Evolutionary conservation across 2,797 vertebrate species (phyloP).

Genomic region (Diceros bicornis): DNA sequence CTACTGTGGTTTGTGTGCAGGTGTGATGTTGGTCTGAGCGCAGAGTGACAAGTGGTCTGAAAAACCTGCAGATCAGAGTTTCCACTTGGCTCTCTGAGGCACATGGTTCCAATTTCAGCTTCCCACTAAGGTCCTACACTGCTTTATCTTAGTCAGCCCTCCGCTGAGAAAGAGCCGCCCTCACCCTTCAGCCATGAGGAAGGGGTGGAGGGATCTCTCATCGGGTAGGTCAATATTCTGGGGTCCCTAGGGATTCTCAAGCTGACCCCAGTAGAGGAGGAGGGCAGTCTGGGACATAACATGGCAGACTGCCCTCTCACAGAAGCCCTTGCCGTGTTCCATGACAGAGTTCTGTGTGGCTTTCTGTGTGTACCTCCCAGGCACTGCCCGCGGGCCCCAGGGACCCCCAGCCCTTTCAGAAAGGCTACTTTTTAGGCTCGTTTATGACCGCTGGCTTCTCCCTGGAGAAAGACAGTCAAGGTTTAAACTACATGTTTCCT

Average conservation of each 20-base stretch:
- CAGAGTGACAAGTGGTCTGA: neutral
- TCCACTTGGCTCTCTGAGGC: neutral
- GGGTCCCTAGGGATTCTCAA: neutral
- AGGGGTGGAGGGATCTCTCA: neutral
- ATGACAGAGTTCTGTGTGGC: neutral
- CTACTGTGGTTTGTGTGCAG: constrained; percentile 27
- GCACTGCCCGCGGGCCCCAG: neutral
- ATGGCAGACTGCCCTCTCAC: neutral
- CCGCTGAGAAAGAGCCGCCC: neutral
- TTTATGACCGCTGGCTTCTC: constrained; percentile 12
- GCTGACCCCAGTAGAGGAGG: neutral
- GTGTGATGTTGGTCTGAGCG: neutral
- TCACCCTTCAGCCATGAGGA: neutral
- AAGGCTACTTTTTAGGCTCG: neutral
- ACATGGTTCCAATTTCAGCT: constrained; percentile 49
- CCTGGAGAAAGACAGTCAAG: constrained; percentile 47
- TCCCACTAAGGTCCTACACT: neutral
- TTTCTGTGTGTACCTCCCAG: neutral
- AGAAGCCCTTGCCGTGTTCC: neutral
- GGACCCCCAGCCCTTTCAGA: neutral
- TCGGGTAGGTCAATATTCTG: neutral
- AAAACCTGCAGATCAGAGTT: constrained; percentile 43
- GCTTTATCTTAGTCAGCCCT: constrained; percentile 1
- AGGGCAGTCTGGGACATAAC: neutral
- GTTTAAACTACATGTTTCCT: constrained; percentile 65